These are phyloP conservation scores for Heteractis magnifica DNA, from an alignment of 92 coral and sea anemone genomes.

Conservation along the genomic window DNA sequence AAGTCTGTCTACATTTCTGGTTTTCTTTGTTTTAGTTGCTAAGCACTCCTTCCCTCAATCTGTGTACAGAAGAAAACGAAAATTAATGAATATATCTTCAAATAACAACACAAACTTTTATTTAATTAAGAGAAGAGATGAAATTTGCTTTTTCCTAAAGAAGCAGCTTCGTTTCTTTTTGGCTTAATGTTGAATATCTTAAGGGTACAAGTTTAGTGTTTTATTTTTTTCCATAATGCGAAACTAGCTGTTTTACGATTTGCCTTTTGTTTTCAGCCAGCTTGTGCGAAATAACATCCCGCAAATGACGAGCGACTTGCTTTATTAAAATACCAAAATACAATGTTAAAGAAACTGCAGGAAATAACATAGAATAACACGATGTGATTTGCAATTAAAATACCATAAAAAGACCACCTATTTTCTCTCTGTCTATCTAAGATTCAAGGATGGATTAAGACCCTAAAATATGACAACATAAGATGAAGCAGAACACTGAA, in stretches of 20 bases:
- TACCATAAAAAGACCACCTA: neutral
- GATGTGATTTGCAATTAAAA: neutral
- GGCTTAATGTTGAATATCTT: neutral
- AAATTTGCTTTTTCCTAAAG: neutral
- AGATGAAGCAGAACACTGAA: no score
- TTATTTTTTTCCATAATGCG: neutral
- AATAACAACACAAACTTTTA: constrained; percentile 2
- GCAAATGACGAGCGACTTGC: neutral
- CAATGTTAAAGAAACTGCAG: constrained; percentile 4
- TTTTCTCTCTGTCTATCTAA: neutral
- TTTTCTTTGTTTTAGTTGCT: constrained; percentile 20
- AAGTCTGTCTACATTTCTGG: neutral
- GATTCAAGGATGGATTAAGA: neutral
- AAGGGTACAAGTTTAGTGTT: neutral
- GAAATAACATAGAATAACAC: neutral
- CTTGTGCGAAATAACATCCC: neutral
- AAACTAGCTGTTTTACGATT: neutral
- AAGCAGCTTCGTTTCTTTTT: no score
- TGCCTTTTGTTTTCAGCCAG: neutral
- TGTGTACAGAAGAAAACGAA: constrained; percentile 16
- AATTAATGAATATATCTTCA: constrained; percentile 24
- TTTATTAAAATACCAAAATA: neutral
- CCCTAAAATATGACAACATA: no score
- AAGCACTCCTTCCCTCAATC: constrained; percentile 9
- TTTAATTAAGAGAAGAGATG: neutral